phyloP scores from a whole-genome alignment of 2,113 vertebrate genomes.

The Grammomys surdaster region DNA sequence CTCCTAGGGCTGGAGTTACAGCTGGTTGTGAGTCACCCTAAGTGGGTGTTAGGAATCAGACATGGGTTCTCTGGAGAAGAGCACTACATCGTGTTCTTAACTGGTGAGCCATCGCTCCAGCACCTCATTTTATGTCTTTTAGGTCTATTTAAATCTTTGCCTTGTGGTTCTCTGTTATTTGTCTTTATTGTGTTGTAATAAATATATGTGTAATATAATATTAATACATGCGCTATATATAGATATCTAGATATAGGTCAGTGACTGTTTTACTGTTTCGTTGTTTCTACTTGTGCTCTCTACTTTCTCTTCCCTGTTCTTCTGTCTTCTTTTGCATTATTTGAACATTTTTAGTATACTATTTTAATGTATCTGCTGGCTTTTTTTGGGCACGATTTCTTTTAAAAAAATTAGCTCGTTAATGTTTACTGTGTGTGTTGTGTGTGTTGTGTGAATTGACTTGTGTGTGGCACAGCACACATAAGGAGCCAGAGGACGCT shows the following conservation, averaged over 20 bases:
- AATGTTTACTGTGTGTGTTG: neutral
- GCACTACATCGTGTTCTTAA: no score
- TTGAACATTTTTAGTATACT: conserved; percentile 1
- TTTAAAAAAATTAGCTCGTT: neutral
- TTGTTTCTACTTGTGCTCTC: neutral
- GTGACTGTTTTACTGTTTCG: neutral
- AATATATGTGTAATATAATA: neutral
- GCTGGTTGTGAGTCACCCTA: neutral
- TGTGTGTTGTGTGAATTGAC: neutral
- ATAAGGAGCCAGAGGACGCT: neutral
- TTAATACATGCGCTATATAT: neutral
- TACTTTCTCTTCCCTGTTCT: neutral
- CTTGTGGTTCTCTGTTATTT: neutral
- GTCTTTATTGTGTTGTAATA: conserved; percentile 31
- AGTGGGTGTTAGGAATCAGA: neutral
- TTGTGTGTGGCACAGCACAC: no score
- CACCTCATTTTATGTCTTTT: neutral
- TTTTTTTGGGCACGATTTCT: neutral
- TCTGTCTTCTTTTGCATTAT: conserved; percentile 26
- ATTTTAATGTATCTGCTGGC: neutral
- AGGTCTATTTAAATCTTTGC: neutral
- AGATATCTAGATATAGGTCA: neutral
- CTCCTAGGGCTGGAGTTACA: neutral
- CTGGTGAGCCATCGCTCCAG: neutral
- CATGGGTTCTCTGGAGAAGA: neutral